These are phyloP conservation scores for Neuroscelio doddi DNA, from an alignment of 2,888 invertebrate genomes.

Conservation along the genomic window DNA sequence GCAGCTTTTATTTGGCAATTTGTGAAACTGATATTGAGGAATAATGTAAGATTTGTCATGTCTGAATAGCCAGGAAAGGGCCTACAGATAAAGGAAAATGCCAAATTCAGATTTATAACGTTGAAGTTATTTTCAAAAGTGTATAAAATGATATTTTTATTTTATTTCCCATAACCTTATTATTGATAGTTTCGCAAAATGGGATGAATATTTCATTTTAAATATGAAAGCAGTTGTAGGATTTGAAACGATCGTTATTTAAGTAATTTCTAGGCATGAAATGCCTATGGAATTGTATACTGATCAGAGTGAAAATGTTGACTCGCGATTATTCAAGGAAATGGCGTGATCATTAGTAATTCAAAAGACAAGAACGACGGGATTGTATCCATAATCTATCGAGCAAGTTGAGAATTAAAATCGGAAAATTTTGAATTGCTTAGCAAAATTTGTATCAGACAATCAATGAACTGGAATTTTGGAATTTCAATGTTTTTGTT, in stretches of 20 bases:
- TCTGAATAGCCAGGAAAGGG: too few relatives aligned
- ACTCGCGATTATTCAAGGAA: constrained; percentile 51
- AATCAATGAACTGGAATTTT: too few relatives aligned
- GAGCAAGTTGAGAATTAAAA: too few relatives aligned
- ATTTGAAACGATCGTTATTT: neutral
- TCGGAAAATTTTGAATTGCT: too few relatives aligned
- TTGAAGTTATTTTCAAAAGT: constrained; percentile 15
- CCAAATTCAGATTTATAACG: constrained; percentile 16
- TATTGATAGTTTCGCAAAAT: constrained; percentile 21
- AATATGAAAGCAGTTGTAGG: neutral
- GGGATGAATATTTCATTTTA: constrained; percentile 17
- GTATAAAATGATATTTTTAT: constrained; percentile 12
- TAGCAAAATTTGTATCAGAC: too few relatives aligned
- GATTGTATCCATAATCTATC: constrained; percentile 19
- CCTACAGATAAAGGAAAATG: constrained; percentile 20
- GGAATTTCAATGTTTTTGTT: too few relatives aligned
- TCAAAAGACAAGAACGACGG: constrained; percentile 26
- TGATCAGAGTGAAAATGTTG: constrained; percentile 57
- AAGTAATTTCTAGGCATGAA: constrained; percentile 31
- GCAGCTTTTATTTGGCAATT: constrained; percentile 48
- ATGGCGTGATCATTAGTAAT: constrained; percentile 47
- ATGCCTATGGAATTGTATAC: constrained; percentile 45
- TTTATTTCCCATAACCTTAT: constrained; percentile 4
- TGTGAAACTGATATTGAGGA: constrained; percentile 9
- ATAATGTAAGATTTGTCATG: constrained; percentile 16